Base-by-base conservation (phyloP, 1,140 invertebrate genomes). In the Nixonia krombeini region DNA sequence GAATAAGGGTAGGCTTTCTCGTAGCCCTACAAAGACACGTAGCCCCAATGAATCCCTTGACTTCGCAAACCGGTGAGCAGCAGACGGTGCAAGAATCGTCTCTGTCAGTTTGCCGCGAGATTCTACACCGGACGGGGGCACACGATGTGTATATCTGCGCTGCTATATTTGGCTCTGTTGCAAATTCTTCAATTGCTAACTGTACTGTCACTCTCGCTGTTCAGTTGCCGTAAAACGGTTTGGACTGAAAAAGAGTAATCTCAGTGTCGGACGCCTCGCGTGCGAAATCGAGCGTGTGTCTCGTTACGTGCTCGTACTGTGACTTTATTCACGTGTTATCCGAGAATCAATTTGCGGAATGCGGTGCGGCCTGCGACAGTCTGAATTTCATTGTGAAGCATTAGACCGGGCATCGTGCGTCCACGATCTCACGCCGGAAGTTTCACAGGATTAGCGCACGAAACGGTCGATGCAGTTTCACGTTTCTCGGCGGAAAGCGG, bases 1-100 rank as follows among this genome's bases (percentile, higher is more conserved):
- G 67, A 80, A 75, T 63, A 70, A 75, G 73, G 77, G 76, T 72
- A 70, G 73, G 67, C 55, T 81, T 81, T 81, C 80, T 82, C 78
- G 70, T 35, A 38, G 72, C 49, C 44, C 59, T 45, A 82, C 79
- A 81, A 83, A 80, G 76, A 72, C 65, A 57, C 66, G 51, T 45
- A 65, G 72, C 70, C 61, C 79, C 78, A 80, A 66, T 78, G 78
- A 72, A 82, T 81, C 80, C 77, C 80, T 81, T 81, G 80, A 80
- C 81, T 80, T 76, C 71, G 45, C 68, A 63, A 79, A 75, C 78
- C 74, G 75, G 75, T 79, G 78, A 79, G 73, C 72, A 74, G 76
- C 80, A 80, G 73, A 64, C 64, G 72, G 58, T 63, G 47, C 49
- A 25, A 33, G 50, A 72, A 67, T 63, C 58, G 64, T 79, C 80